Conservation (phyloP, 1,140 invertebrate genomes). For the Pinna nobilis region DNA sequence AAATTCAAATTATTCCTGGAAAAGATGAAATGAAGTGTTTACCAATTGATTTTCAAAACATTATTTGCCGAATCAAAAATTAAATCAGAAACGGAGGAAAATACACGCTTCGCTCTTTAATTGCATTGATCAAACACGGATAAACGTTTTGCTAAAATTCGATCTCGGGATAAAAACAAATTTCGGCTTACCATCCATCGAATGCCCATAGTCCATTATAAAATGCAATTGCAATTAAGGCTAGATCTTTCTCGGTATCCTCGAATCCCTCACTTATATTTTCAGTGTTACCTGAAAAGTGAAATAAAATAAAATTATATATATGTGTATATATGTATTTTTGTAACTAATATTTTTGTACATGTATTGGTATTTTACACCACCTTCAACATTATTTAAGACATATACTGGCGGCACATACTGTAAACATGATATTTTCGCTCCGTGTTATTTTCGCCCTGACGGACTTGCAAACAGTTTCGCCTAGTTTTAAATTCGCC, state of each 20-base stretch:
- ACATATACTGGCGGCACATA: too few species aligned
- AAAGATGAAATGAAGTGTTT: slow-evolving; percentile 17
- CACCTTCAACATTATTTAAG: too few species aligned
- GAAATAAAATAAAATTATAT: too few species aligned
- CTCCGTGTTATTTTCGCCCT: too few species aligned
- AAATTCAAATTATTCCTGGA: slow-evolving; percentile 75
- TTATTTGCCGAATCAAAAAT: slow-evolving; percentile 81
- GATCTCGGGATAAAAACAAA: not conserved
- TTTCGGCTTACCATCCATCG: slow-evolving; percentile 74
- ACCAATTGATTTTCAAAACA: slow-evolving; percentile 86
- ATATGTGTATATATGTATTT: too few species aligned
- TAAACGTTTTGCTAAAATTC: not conserved
- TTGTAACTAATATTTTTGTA: too few species aligned
- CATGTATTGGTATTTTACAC: too few species aligned
- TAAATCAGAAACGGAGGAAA: slow-evolving; percentile 65
- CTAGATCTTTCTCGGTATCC: slow-evolving; percentile 65
- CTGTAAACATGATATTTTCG: too few species aligned
- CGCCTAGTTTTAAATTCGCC: too few species aligned
- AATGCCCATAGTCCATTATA: slow-evolving; percentile 78
- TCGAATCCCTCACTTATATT: slow-evolving; percentile 76
- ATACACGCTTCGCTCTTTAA: too few species aligned
- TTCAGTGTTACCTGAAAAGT: slow-evolving; percentile 66
- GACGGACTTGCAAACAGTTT: too few species aligned
- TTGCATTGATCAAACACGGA: not conserved
- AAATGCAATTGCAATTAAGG: slow-evolving; percentile 76